Conservation (phyloP, 2,888 invertebrate species). For the Branchellion lobata region DNA sequence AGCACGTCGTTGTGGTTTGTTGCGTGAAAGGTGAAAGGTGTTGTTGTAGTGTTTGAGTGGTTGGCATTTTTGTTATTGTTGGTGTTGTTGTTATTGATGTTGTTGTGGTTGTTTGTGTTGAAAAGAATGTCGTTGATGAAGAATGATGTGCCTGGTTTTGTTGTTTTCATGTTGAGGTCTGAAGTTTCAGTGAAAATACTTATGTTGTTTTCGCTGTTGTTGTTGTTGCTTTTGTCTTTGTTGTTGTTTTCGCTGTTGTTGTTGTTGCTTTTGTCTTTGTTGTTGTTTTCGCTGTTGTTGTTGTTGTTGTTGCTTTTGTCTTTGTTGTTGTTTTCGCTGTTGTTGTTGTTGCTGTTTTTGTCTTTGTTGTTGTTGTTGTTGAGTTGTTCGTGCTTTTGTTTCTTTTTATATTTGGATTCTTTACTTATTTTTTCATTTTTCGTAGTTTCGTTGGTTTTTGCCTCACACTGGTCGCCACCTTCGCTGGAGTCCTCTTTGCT, state of each 20-base stretch:
- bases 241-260: neutral
- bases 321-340: neutral
- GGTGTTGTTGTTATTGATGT: neutral
- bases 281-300: neutral
- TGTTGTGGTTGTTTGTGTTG: neutral
- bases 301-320: neutral
- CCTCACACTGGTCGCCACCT: too few relatives aligned
- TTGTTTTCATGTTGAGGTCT: neutral
- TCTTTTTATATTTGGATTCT: too few relatives aligned
- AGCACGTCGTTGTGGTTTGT: neutral
- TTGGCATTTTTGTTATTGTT: neutral
- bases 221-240: neutral
- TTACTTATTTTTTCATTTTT: too few relatives aligned
- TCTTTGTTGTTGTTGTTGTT: too few relatives aligned
- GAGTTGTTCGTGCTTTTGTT: neutral
- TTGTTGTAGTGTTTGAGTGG: neutral
- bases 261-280: neutral
- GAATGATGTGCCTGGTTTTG: neutral
- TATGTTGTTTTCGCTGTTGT: neutral
- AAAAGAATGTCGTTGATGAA: conserved; percentile 4
- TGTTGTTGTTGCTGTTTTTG: neutral
- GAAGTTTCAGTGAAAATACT: too few relatives aligned
- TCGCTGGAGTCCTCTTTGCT: too few relatives aligned
- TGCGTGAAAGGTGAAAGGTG: too few relatives aligned
- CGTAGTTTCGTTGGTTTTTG: too few relatives aligned